A percentile compares a stretch with the other conserved stretches of the same genome.
These are phyloP conservation scores for Ceratosolen fusciceps DNA, from an alignment of 1,140 invertebrate species.

Conservation along the genomic window DNA sequence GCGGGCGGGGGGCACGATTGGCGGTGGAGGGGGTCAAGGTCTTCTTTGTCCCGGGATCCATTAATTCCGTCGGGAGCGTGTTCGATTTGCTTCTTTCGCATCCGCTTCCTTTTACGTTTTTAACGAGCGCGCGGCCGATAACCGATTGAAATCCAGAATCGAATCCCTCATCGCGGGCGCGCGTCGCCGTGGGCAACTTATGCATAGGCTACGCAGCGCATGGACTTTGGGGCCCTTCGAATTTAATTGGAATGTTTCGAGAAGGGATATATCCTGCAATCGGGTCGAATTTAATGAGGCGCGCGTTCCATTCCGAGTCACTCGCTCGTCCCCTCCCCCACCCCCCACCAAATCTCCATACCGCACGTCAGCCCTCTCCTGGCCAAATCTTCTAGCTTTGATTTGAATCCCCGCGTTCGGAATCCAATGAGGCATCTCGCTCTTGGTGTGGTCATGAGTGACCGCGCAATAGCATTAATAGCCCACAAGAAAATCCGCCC, in stretches of 20 bases:
- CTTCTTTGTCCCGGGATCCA: slow-evolving; percentile 35
- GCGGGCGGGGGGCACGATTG: not conserved
- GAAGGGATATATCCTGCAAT: slow-evolving; percentile 39
- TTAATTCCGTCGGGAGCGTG: slow-evolving; percentile 45
- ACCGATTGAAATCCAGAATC: slow-evolving; percentile 49
- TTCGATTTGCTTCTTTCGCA: slow-evolving; percentile 27
- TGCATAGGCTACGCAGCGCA: not conserved
- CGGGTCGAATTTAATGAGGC: slow-evolving; percentile 47
- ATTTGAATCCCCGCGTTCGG: not conserved
- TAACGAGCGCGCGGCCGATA: slow-evolving; percentile 44
- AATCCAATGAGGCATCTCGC: not conserved
- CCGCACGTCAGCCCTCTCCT: too few relatives aligned
- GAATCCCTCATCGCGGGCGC: slow-evolving; percentile 41
- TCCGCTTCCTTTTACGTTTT: slow-evolving; percentile 42
- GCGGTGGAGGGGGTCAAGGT: too few relatives aligned
- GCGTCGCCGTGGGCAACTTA: slow-evolving; percentile 4
- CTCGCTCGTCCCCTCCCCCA: not conserved
- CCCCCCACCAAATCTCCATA: too few relatives aligned
- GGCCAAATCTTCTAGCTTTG: too few relatives aligned
- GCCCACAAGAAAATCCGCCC: too few relatives aligned
- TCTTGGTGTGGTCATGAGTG: too few relatives aligned
- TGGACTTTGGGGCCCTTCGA: not conserved
- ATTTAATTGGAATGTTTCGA: slow-evolving; percentile 50
- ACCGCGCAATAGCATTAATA: too few relatives aligned
- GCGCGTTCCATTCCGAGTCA: slow-evolving; percentile 22